Conservation (phyloP, 2,888 invertebrate species). For the Machimus rusticus region DNA sequence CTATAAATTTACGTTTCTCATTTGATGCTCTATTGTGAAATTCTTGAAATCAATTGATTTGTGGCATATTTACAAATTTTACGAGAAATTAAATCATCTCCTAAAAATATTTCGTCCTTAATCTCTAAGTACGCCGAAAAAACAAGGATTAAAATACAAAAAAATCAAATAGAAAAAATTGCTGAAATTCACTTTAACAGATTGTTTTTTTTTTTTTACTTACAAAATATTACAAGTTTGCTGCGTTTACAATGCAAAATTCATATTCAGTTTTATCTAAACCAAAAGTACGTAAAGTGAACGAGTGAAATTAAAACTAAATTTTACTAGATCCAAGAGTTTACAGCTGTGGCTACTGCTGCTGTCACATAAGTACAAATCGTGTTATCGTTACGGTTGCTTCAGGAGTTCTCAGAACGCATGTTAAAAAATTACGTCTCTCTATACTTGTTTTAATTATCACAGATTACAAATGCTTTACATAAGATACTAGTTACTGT, state of each 20-base stretch:
- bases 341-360: background rate
- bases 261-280: background rate
- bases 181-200: background rate
- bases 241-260: background rate
- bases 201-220: background rate
- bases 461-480: constrained; percentile 54
- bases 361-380: constrained; percentile 27
- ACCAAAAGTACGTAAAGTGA: background rate
- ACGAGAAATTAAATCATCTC: background rate
- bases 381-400: background rate
- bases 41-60: background rate
- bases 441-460: constrained; percentile 51
- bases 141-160: background rate
- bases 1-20: background rate
- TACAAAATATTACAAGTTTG: background rate
- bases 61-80: background rate
- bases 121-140: background rate
- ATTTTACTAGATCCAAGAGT: background rate
- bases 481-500: constrained; percentile 45
- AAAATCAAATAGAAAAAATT: background rate
- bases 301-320: constrained; percentile 3
- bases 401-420: constrained; percentile 19
- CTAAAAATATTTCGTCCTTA: background rate
- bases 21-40: background rate
- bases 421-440: constrained; percentile 45